Evolutionary conservation across 2,797 vertebrate species (phyloP).

Genomic region (Thamnophis elegans): DNA sequence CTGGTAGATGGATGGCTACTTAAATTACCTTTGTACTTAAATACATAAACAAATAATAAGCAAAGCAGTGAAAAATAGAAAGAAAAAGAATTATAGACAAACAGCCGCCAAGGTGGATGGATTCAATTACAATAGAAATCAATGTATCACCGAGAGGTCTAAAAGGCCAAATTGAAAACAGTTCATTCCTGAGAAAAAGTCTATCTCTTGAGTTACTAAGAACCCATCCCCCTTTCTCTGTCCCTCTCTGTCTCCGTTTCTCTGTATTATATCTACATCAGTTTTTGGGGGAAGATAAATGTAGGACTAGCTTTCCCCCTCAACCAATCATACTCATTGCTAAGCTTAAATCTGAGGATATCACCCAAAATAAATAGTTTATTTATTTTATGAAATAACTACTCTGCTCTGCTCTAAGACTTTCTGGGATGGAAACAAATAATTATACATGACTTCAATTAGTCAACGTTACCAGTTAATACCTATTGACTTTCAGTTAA

Average conservation of each 20-base stretch:
- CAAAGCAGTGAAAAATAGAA: neutral
- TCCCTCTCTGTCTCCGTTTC: accelerated
- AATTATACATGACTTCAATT: neutral
- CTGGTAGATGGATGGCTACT: neutral
- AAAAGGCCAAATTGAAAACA: neutral
- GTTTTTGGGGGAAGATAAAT: neutral
- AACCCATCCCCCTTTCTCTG: accelerated
- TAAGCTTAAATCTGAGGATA: neutral
- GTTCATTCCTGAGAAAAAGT: neutral
- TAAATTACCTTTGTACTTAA: neutral
- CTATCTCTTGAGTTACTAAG: neutral
- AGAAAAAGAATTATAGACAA: neutral
- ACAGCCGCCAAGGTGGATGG: neutral
- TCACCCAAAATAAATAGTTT: neutral
- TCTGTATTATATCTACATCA: neutral
- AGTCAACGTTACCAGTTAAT: neutral
- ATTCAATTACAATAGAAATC: neutral
- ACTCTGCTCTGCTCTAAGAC: neutral
- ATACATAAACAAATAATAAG: neutral
- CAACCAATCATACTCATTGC: neutral
- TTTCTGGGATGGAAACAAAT: neutral
- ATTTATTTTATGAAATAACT: neutral
- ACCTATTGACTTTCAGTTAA: neutral
- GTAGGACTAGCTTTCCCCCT: neutral
- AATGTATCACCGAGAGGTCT: neutral